These are phyloP conservation scores for Calameuta pallipes DNA, from an alignment of 2,888 invertebrate species.

Conservation along the genomic window DNA sequence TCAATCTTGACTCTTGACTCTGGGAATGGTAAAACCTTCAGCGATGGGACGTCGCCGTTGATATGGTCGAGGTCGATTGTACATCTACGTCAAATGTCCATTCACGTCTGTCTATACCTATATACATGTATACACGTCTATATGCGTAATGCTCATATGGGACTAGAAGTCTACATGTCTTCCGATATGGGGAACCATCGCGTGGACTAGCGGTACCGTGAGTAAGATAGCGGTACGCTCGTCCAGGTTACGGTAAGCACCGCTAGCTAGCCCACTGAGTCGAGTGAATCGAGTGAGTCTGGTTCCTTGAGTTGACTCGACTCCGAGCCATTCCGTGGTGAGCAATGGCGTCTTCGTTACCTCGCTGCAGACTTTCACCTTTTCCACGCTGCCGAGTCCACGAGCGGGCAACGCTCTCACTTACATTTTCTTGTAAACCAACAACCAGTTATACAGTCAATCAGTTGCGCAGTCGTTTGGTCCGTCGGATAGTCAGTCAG, in stretches of 20 bases:
- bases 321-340: background rate
- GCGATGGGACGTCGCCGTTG: background rate
- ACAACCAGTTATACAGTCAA: background rate
- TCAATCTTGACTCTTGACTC: background rate
- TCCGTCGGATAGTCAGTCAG: background rate
- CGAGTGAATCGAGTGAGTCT: conserved; percentile 1
- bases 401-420: conserved; percentile 31
- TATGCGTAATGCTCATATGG: background rate
- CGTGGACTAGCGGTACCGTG: conserved; percentile 55
- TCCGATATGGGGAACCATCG: background rate
- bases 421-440: conserved; percentile 17
- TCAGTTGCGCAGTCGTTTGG: background rate
- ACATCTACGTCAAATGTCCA: background rate
- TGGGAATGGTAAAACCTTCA: background rate
- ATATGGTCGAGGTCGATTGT: background rate
- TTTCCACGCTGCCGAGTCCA: conserved; percentile 33
- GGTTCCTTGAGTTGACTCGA: conserved; percentile 2
- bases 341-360: background rate
- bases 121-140: background rate
- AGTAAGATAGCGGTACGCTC: conserved; percentile 42
- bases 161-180: background rate
- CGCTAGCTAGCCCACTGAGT: conserved; percentile 13
- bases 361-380: conserved; percentile 48
- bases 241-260: conserved; percentile 12
- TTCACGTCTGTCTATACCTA: background rate